A percentile compares a stretch with the other conserved stretches of the same genome.
Conservation (phyloP, 2,888 invertebrate species). For the Bombyx huttoni region DNA sequence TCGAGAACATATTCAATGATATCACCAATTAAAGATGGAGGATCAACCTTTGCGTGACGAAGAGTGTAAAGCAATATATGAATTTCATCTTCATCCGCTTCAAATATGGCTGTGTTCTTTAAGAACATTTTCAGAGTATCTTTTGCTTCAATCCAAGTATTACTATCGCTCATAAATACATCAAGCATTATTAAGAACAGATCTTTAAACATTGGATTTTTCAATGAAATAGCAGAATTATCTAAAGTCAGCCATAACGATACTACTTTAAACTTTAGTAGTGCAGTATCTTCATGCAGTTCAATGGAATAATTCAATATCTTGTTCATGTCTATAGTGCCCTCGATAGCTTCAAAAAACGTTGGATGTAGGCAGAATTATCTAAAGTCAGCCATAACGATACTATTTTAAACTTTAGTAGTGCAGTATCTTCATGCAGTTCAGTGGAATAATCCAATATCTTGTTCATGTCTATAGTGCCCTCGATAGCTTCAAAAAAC, state of each 20-base stretch:
- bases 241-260: conserved; percentile 59
- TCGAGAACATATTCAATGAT: conserved; percentile 45
- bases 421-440: conserved; percentile 28
- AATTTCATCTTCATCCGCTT: conserved; percentile 75
- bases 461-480: conserved; percentile 51
- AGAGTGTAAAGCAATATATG: conserved; percentile 76
- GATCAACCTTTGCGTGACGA: conserved; percentile 40
- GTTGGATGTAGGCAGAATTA: conserved; percentile 59
- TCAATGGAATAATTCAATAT: conserved; percentile 44
- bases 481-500: conserved; percentile 58
- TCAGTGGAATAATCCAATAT: conserved; percentile 44
- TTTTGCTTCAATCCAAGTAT: conserved; percentile 64
- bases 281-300: conserved; percentile 28
- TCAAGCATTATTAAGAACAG: conserved; percentile 71
- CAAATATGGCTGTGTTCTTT: conserved; percentile 75
- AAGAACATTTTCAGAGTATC: conserved; percentile 72
- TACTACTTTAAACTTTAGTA: conserved; percentile 59
- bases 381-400: conserved; percentile 59
- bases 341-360: conserved; percentile 58
- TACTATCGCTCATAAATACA: conserved; percentile 54
- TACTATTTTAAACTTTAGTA: conserved; percentile 59
- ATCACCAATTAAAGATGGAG: conserved; percentile 41
- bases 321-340: conserved; percentile 51
- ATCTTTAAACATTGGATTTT: conserved; percentile 65
- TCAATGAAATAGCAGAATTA: conserved; percentile 62